Base-by-base conservation (phyloP, 2,797 vertebrate genomes). In the Coilia nasus region DNA sequence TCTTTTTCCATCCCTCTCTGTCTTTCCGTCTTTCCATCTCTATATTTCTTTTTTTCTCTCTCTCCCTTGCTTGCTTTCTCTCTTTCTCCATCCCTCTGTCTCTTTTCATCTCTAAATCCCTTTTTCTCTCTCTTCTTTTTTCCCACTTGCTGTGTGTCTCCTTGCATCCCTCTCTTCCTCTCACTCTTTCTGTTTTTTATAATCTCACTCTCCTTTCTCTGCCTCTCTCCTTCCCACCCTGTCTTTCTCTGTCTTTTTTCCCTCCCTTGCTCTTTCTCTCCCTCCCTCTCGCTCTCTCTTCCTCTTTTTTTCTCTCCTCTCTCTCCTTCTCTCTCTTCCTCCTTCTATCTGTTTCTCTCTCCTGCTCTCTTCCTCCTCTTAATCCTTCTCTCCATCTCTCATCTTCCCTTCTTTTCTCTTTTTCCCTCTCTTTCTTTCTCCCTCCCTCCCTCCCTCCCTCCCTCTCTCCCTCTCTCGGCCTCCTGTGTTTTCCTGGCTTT, bases 401-500 rank as follows among this genome's bases (percentile, higher is more conserved):
- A 23, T 7, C 10, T n/a, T 62, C 60, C 10, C 21, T 62, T n/a
- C 23, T 21, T 62, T 6, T 62, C 59, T 62, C 21, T 5, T 23
- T n/a, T 21, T 62, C 59, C 25, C n/a, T 23, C 59, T 62, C n/a
- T n/a, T 1, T 62, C 10, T 9, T 5, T 23, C 59, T n/a, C 59
- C 23, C n/a, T 25, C n/a, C 10, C 60, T 62, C 60, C 10, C 60
- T 62, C 60, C 23, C 60, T 62, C 60, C 23, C n/a, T 62, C 60
- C 2, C 60, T 62, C 60, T 10, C n/a, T 28, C 23, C 28, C 23
- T 28, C 62, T 64, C 62, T 28, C 83, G 84, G 44, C 71, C 60
- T 88, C 82, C 83, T 82, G 54, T 46, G 60, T 75, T 82, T 83
- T 83, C 85, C 86, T 50, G 83, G 80, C 82, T 84, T 28, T 15